phyloP scores from a whole-genome alignment of 2,113 vertebrate genomes.

The Eptesicus fuscus region DNA sequence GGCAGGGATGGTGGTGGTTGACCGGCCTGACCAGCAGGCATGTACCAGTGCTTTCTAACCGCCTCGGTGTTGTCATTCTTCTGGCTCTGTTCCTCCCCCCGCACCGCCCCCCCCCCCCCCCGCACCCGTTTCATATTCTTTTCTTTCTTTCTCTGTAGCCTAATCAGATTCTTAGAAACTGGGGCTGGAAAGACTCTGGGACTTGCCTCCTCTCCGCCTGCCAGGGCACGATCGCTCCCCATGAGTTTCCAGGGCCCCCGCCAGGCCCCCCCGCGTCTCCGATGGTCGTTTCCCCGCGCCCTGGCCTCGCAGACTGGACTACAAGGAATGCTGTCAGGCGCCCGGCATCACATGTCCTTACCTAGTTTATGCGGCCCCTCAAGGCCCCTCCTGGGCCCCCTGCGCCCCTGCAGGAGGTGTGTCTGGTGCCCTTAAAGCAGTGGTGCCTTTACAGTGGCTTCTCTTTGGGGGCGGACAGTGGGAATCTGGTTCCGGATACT shows the following conservation, averaged over 20 bases:
- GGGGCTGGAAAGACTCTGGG: slow-evolving; percentile 48
- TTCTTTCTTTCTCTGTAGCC: slow-evolving; percentile 56
- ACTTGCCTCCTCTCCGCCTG: slow-evolving; percentile 15
- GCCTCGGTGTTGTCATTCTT: background rate
- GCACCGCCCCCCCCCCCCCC: too few relatives aligned
- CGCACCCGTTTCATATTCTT: background rate
- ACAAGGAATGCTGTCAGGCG: slow-evolving; percentile 69
- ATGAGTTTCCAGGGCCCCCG: slow-evolving; percentile 57
- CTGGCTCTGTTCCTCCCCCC: background rate
- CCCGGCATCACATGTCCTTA: slow-evolving; percentile 58
- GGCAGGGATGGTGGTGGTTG: background rate
- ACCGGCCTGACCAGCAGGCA: background rate
- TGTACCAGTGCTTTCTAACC: background rate
- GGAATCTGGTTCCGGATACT: background rate
- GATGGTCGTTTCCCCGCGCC: slow-evolving; percentile 58
- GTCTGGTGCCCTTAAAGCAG: background rate
- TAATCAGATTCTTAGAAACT: slow-evolving; percentile 72
- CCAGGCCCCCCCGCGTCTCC: slow-evolving; percentile 67
- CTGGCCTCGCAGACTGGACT: slow-evolving; percentile 47
- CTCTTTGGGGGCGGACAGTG: background rate
- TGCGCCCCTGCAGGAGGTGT: slow-evolving; percentile 50
- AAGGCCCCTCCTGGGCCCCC: background rate
- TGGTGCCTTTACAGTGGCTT: background rate
- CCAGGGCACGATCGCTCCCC: slow-evolving; percentile 66
- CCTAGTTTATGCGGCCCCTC: slow-evolving; percentile 22